Evolutionary conservation across 37 sponge, comb jelly and placozoan genomes (phyloP), one percentile per base, ranked within the genome.

Genomic region (Petrosia ficiformis): DNA sequence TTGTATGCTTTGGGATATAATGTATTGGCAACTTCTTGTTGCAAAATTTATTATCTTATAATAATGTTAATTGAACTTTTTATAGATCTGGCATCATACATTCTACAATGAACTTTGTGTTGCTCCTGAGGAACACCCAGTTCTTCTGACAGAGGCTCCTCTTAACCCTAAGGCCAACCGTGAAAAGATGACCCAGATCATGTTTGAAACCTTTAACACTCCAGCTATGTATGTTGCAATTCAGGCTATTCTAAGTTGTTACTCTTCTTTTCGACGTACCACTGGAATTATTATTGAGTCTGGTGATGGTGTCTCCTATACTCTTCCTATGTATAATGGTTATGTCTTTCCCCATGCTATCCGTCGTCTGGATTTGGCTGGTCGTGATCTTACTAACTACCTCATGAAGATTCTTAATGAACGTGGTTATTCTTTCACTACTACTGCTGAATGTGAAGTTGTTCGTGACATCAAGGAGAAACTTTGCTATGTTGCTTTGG

Each of bases 191-290:
- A 93, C 99, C 70, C 99, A 98, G 83, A 95, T 98, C 94, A 98
- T 98, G 99, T 98, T 98, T 82, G 99, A 98, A 89, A 93, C 96
- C 77, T 98, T 98, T 96, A 98, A 98, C 94, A 90, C 92, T 44
- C 99, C 99, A 72, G 99, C 96, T 72, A 93, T 98, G 94, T 95
- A 95, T 76, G 96, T 98, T 57, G 96, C 96, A 82, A 95, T 93
- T 87, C 96, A 95, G 84, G 94, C 96, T 67, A 94, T 93, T 72
- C 87, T 95, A 44, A 95, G 96, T 29, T 89, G 95, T 79, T 98
- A 98, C 82, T 96, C 99, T 43, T 95, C 96, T 75, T 94, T 96
- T 28, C 96, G 99, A 21, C 94, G 99, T 73, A 98, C 94, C 80
- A 98, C 96, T 59, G 99, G 99, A 78, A 93, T 98, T 89, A 96